Conservation (phyloP, 2,113 vertebrate genomes). For the Centrocercus urophasianus region DNA sequence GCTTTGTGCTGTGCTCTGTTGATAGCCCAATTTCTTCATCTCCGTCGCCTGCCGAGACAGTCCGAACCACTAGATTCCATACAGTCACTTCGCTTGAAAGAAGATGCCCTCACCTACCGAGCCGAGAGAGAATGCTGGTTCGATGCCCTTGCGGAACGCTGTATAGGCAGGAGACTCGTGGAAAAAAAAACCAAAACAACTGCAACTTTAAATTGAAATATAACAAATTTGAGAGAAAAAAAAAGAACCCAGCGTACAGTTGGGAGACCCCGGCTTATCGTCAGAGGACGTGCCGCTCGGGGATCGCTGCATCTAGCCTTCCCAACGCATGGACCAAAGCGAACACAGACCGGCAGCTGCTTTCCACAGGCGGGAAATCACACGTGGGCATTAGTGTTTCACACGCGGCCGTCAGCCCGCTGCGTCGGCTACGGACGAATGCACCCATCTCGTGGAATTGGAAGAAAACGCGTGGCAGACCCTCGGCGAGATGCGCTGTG, state of each 20-base stretch:
- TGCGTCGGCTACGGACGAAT: background rate
- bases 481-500: fast-evolving
- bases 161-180: background rate
- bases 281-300: background rate
- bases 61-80: background rate
- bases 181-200: background rate
- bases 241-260: background rate
- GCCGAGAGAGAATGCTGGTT: background rate
- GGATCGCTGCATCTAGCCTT: background rate
- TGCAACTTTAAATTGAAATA: background rate
- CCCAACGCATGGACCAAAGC: background rate
- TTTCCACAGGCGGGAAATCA: background rate
- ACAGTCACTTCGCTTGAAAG: background rate
- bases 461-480: background rate
- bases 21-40: background rate
- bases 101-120: background rate
- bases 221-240: background rate
- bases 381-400: background rate
- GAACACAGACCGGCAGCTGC: background rate
- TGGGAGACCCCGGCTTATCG: background rate
- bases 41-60: background rate
- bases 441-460: background rate
- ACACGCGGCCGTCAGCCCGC: fast-evolving
- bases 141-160: background rate
- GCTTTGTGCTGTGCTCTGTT: background rate